These are phyloP conservation scores for Gallinago jamesoni DNA, from an alignment of 2,113 vertebrate genomes.

Conservation along the genomic window DNA sequence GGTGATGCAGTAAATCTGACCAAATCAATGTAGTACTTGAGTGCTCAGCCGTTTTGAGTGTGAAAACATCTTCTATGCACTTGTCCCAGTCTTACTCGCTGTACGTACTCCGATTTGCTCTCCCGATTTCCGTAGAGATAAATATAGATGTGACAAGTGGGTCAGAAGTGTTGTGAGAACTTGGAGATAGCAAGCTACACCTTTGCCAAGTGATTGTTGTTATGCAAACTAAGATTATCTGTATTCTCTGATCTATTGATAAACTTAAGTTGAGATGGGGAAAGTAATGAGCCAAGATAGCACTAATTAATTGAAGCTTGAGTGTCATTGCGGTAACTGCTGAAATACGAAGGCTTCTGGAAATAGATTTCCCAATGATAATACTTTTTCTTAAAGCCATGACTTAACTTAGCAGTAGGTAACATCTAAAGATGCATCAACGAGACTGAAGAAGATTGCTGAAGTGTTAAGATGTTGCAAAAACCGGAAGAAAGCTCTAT, in stretches of 20 bases:
- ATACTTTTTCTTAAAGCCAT: not conserved
- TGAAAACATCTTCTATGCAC: not conserved
- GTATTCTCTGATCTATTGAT: not conserved
- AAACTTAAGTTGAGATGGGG: not conserved
- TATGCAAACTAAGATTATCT: not conserved
- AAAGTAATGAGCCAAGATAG: not conserved
- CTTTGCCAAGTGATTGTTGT: not conserved
- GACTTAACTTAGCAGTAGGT: not conserved
- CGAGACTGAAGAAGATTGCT: not conserved
- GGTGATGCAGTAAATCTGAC: not conserved
- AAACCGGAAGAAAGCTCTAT: not conserved
- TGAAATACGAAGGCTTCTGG: conserved; percentile 24
- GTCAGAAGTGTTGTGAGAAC: not conserved
- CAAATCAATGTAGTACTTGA: not conserved
- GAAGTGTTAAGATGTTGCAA: not conserved
- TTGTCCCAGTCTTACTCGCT: not conserved
- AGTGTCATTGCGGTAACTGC: not conserved
- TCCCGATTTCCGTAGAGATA: not conserved
- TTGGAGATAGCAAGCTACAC: not conserved
- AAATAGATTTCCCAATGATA: conserved; percentile 14
- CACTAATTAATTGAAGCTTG: conserved; percentile 28
- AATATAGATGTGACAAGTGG: not conserved
- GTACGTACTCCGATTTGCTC: not conserved
- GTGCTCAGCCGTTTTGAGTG: not conserved
- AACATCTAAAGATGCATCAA: not conserved